phyloP scores from a whole-genome alignment of 2,797 vertebrate species.

The Notolabrus celidotus region DNA sequence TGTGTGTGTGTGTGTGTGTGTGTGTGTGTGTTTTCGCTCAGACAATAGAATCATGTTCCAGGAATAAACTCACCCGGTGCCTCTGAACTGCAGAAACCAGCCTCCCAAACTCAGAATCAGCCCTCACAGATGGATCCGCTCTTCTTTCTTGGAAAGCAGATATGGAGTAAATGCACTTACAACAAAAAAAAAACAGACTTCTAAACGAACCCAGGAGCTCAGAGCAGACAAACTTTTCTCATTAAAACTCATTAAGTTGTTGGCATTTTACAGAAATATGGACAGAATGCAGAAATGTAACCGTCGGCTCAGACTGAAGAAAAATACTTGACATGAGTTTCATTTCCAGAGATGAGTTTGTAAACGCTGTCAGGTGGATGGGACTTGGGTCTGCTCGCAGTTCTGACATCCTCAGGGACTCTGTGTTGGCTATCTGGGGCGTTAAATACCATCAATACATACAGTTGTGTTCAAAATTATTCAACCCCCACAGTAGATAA shows the following conservation, averaged over 20 bases:
- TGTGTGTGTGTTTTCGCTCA: conserved; percentile 10
- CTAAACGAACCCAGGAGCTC: conserved; percentile 28
- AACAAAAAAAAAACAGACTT: conserved; percentile 15
- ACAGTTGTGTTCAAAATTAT: too few species aligned
- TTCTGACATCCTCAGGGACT: not conserved
- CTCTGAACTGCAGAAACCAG: conserved; percentile 22
- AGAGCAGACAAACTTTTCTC: conserved; percentile 49
- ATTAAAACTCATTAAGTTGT: conserved; percentile 59
- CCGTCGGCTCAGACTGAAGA: not conserved
- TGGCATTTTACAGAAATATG: conserved; percentile 27
- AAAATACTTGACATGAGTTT: not conserved
- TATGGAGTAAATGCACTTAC: conserved; percentile 47
- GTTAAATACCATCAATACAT: too few species aligned
- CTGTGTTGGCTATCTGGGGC: too few species aligned
- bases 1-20: not conserved
- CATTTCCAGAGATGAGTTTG: not conserved
- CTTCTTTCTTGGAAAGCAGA: conserved; percentile 41
- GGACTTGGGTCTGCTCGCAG: not conserved
- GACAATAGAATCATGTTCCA: conserved; percentile 45
- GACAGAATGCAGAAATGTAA: conserved; percentile 9
- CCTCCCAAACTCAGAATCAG: conserved; percentile 33
- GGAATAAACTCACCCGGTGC: conserved; percentile 47
- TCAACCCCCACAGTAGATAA: too few species aligned
- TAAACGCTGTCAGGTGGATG: too few species aligned
- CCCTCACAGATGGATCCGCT: conserved; percentile 43